Evolutionary conservation across 2,888 invertebrate species (phyloP), one percentile per base, ranked within the genome.

Genomic region (Leptopilina syphax): DNA sequence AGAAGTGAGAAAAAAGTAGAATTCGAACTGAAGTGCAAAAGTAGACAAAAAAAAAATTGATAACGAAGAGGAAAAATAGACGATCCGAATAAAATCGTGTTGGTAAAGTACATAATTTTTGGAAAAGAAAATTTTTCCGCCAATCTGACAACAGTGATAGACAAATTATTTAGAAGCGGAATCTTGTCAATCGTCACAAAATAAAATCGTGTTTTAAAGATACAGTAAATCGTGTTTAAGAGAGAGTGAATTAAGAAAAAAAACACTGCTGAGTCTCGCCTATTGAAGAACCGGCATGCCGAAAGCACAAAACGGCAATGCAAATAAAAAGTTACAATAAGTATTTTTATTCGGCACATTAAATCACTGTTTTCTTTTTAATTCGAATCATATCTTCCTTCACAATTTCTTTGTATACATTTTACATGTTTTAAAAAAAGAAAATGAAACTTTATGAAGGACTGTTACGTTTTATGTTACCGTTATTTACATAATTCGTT

Each of bases 321-420:
- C 66, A 65, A 76, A 84, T 84, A 24, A 83, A 87, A 86, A 85
- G 81, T 84, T 86, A 77, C 82, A 84, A 86, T 79, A 84, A 84
- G 85, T 86, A 86, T 87, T 88, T 84, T 83, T 85, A 83, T 41
- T 41, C 24, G 27, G 67, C 65, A n/a, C 63, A 68, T 47, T 54
- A 41, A 47, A 44, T 76, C 79, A 76, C 76, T 50, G 77, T 79
- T 79, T 67, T 73, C 67, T 67, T 66, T 41, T 77, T 76, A 18
- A 73, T 65, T 73, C 57, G 76, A 79, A 54, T 70, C 70, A 70
- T 70, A 70, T 54, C 70, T 70, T 70, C 27, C 70, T 50, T 70
- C 70, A 54, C 50, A 27, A 50, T 70, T 70, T 70, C 70, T 54
- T 34, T 70, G 54, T 7, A 60, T 70, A 70, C 12, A 54, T 70